phyloP scores from a whole-genome alignment of 1,140 invertebrate genomes.

The Xylocopa sonorina region DNA sequence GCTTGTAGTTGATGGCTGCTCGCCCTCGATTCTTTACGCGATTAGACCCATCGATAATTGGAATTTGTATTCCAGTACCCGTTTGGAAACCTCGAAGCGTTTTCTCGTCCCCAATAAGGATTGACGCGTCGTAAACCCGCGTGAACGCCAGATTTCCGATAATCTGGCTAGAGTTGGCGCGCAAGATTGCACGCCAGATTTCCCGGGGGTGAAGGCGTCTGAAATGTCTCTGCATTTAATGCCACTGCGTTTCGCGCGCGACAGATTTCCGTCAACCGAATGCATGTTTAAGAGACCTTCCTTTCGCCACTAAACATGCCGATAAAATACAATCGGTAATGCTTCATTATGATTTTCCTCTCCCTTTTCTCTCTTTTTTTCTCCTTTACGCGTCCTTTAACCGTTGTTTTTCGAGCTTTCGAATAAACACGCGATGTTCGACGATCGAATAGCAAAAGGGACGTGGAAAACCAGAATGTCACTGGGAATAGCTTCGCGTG shows the following conservation, averaged over 20 bases:
- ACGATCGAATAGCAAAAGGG: not conserved
- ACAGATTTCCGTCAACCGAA: not conserved
- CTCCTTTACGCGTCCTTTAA: no score
- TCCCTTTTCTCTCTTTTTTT: no score
- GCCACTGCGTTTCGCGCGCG: not conserved
- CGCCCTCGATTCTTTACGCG: no score
- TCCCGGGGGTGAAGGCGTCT: constrained; percentile 6
- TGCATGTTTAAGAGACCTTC: not conserved
- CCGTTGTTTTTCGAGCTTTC: no score
- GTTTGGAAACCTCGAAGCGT: not conserved
- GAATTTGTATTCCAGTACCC: no score
- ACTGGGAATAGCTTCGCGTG: not conserved
- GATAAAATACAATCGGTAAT: no score
- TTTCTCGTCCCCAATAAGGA: not conserved
- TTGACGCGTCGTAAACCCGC: constrained; percentile 14
- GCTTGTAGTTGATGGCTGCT: no score
- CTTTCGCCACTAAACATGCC: no score
- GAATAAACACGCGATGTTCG: not conserved
- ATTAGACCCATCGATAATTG: no score
- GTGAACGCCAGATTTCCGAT: constrained; percentile 1
- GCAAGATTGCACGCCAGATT: constrained; percentile 12
- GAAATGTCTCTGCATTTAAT: constrained; percentile 18
- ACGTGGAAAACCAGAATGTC: not conserved
- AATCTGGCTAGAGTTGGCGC: not conserved
- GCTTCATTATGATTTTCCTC: no score